Base-by-base conservation (phyloP, 2,888 invertebrate genomes). In the Pterobdella sp. region DNA sequence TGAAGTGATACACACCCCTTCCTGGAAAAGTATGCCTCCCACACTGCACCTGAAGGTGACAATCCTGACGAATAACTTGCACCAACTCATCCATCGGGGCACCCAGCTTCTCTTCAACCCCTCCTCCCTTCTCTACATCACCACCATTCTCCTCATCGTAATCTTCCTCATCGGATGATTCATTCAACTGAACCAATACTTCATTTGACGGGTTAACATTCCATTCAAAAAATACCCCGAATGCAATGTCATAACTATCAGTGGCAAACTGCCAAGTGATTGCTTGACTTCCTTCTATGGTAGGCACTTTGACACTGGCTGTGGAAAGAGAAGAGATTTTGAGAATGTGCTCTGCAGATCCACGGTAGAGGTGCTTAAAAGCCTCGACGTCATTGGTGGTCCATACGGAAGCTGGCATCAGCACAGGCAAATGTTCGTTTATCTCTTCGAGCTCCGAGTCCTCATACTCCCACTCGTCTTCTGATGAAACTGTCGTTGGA, bases 211-310 rank as follows among this genome's bases (percentile, higher is more conserved):
- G 88, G 1, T 84, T 81, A 63, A 84, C 80, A 72, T 90, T 91
- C 94, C 96, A 98, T 85, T 98, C 98, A 84, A 99, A 99, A 84
- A 91, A 95, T 68, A 99, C 89, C 0, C 98, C 98, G 84, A 99
- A 99, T 83, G 84, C 84, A 36, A 99, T 91, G 83, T 99, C 98
- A 81, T 95, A 98, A 82, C 90, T 89, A 83, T 99, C 98, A 0
- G 98, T 97, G 22, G 96, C 95, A 84, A 98, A 99, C 86, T 99
- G 98, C 97, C 97, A 98, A 85, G 94, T 97, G 56, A 99, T 86
- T 80, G 92, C 91, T 1, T 90, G 89, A 0, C 97, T 97, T 79
- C 92, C 91, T 77, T 90, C 89, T 82, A 95, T 94, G 0, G 98
- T 98, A 10, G 98, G 98, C 72, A 98, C 97, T 56, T 97, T 87